These are phyloP conservation scores for Drosophila kurseongensis DNA, from an alignment of 1,140 invertebrate genomes.

Conservation along the genomic window DNA sequence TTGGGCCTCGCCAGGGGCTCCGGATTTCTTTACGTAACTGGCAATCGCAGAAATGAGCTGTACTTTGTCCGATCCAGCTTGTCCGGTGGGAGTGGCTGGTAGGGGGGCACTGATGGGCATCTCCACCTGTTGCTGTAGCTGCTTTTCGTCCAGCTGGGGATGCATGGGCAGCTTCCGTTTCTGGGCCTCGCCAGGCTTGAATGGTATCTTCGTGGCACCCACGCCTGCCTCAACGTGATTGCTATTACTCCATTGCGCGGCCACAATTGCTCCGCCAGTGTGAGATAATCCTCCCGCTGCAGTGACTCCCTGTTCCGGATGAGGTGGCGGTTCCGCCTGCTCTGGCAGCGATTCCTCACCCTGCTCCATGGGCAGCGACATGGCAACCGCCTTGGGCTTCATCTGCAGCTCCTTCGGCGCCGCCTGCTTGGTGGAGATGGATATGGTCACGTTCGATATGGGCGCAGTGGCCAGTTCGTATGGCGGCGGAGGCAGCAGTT, in stretches of 20 bases:
- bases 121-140: slow-evolving; percentile 31
- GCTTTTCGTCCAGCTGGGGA: slow-evolving; percentile 56
- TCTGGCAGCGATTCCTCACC: slow-evolving; percentile 16
- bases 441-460: slow-evolving; percentile 65
- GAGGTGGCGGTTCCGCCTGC: slow-evolving; percentile 9
- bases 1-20: slow-evolving; percentile 5
- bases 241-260: slow-evolving; percentile 16
- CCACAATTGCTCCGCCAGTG: not conserved
- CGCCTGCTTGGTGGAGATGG: slow-evolving; percentile 65
- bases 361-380: slow-evolving; percentile 25
- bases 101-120: not conserved
- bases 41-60: slow-evolving; percentile 25
- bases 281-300: not conserved
- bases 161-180: slow-evolving; percentile 57
- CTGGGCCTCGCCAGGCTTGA: slow-evolving; percentile 30
- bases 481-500: slow-evolving; percentile 58
- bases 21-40: slow-evolving; percentile 29
- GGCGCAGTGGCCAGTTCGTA: slow-evolving; percentile 65
- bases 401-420: slow-evolving; percentile 47
- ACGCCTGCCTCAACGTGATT: slow-evolving; percentile 22
- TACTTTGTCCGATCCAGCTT: slow-evolving; percentile 13
- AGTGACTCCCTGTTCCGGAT: slow-evolving; percentile 11
- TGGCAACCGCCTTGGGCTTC: slow-evolving; percentile 23
- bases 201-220: slow-evolving; percentile 9
- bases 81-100: not conserved